Percentiles rank a stretch among this genome's conserved stretches.
Conservation (phyloP, 53 echinoderm and acorn worm genomes). For the Holothuria leucospilota region DNA sequence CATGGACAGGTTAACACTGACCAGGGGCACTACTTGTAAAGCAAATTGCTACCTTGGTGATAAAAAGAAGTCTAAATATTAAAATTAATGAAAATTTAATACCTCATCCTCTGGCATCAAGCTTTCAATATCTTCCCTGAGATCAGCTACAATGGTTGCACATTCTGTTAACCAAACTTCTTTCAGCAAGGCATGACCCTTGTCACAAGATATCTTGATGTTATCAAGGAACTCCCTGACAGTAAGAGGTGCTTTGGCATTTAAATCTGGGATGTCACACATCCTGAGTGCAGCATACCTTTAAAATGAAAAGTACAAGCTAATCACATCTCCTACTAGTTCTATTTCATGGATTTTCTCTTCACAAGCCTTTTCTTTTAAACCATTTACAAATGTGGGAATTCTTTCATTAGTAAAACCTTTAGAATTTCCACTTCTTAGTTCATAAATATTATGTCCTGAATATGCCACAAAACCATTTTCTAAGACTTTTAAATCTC, state of each 20-base stretch:
- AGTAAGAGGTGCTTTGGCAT: conserved; percentile 73
- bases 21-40: too few species aligned
- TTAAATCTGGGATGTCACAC: conserved; percentile 77
- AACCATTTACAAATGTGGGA: too few species aligned
- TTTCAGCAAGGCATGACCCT: conserved; percentile 62
- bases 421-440: too few species aligned
- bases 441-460: too few species aligned
- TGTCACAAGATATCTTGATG: conserved; percentile 68
- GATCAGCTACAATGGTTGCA: conserved; percentile 68
- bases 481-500: too few species aligned
- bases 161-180: conserved; percentile 88
- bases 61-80: too few species aligned
- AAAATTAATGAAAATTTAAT: too few species aligned
- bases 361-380: neutral
- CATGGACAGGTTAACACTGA: too few species aligned
- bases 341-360: too few species aligned
- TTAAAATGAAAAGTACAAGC: neutral
- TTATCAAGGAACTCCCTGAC: conserved; percentile 80
- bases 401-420: too few species aligned
- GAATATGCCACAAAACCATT: too few species aligned
- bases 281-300: conserved; percentile 86
- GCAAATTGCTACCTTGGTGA: too few species aligned
- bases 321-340: neutral
- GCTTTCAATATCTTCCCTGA: conserved; percentile 80
- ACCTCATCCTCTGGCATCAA: conserved; percentile 92